These are phyloP conservation scores for Sclerurus mexicanus DNA, from an alignment of 2,113 vertebrate genomes.

Conservation along the genomic window DNA sequence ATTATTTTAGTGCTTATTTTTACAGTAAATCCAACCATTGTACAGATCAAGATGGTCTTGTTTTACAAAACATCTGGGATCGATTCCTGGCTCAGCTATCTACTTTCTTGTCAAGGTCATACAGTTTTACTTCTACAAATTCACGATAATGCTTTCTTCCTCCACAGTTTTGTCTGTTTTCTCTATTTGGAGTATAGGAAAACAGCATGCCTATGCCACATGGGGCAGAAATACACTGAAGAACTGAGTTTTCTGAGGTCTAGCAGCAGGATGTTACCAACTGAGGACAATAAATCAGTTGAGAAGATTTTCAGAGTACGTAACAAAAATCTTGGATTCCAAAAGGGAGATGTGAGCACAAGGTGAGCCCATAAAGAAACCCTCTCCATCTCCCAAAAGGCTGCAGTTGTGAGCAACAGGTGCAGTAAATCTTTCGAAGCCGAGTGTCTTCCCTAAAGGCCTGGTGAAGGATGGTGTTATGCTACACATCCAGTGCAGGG, in stretches of 20 bases:
- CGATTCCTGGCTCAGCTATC: neutral
- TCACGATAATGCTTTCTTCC: conserved; percentile 13
- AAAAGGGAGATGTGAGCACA: neutral
- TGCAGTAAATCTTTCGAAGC: neutral
- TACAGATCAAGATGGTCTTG: neutral
- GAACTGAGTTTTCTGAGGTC: neutral
- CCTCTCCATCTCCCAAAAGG: neutral
- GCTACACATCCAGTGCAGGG: neutral
- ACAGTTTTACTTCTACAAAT: conserved; percentile 36
- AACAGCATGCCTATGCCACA: neutral
- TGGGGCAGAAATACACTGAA: neutral
- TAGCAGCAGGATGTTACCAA: conserved; percentile 34
- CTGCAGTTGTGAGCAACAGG: neutral
- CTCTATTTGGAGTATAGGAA: neutral
- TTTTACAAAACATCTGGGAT: conserved; percentile 36
- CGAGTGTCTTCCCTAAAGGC: neutral
- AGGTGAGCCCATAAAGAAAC: neutral
- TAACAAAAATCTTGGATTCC: conserved; percentile 9
- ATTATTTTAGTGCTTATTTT: neutral
- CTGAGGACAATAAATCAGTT: conserved; percentile 15
- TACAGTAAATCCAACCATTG: neutral
- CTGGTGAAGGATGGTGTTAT: neutral
- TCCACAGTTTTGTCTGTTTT: conserved; percentile 26
- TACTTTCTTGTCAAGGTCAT: conserved; percentile 21
- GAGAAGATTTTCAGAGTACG: neutral